Conservation (phyloP, 2,113 vertebrate genomes). For the Dasypus novemcinctus region DNA sequence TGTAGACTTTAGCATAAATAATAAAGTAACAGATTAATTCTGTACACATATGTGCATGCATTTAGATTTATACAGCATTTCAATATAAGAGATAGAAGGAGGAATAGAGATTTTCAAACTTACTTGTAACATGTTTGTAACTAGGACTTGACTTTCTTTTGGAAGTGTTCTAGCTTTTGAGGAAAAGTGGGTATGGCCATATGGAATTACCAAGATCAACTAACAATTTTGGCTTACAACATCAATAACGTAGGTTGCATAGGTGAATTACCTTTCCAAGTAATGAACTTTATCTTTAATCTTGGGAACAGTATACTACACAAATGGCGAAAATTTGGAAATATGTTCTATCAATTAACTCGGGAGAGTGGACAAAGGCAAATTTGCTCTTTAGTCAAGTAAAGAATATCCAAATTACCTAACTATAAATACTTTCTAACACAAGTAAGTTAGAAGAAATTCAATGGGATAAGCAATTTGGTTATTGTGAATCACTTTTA, state of each 20-base stretch:
- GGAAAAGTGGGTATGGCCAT: neutral
- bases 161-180: neutral
- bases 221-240: neutral
- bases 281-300: conserved; percentile 6
- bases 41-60: neutral
- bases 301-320: neutral
- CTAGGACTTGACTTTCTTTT: neutral
- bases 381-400: conserved; percentile 17
- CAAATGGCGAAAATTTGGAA: conserved; percentile 2
- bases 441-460: conserved; percentile 36
- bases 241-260: neutral
- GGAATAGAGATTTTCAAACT: neutral
- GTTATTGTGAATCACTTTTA: neutral
- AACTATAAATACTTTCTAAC: neutral
- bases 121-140: neutral
- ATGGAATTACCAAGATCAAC: neutral
- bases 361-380: neutral
- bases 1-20: neutral
- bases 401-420: conserved; percentile 19
- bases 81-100: neutral
- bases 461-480: neutral
- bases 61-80: neutral
- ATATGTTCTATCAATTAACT: neutral
- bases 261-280: neutral
- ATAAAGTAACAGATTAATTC: conserved; percentile 5